A percentile compares a stretch with the other conserved stretches of the same genome.
These are phyloP conservation scores for Bergia puertoricense DNA, from an alignment of 92 coral and sea anemone species.

Conservation along the genomic window DNA sequence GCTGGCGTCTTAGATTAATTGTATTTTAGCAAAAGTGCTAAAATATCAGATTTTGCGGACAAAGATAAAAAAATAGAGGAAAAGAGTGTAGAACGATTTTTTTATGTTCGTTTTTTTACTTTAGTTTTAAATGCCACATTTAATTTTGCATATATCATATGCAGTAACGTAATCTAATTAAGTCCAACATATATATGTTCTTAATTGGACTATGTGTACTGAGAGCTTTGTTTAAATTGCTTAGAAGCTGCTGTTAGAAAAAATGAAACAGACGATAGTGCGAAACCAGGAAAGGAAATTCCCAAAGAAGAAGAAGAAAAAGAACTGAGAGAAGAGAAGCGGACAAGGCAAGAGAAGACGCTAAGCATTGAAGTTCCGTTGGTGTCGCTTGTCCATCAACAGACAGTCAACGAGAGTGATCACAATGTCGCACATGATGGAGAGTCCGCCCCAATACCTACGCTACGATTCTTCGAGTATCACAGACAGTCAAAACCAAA, in stretches of 20 bases:
- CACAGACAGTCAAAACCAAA: constrained; percentile 43
- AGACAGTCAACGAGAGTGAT: constrained; percentile 24
- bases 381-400: not conserved
- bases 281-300: not conserved
- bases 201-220: too few species aligned
- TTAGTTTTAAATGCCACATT: too few species aligned
- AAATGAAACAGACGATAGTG: not conserved
- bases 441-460: constrained; percentile 61
- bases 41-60: too few species aligned
- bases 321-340: not conserved
- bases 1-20: too few species aligned
- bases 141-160: too few species aligned
- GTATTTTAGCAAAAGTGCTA: too few species aligned
- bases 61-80: too few species aligned
- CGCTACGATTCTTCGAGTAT: constrained; percentile 50
- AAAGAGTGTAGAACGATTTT: too few species aligned
- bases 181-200: too few species aligned
- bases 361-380: constrained; percentile 9
- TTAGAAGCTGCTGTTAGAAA: not conserved
- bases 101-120: too few species aligned
- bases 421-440: constrained; percentile 50
- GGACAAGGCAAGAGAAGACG: constrained; percentile 8
- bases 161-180: too few species aligned
- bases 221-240: too few species aligned
- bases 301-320: not conserved